These are phyloP conservation scores for Achroia grisella DNA, from an alignment of 1,140 invertebrate genomes.

Conservation along the genomic window DNA sequence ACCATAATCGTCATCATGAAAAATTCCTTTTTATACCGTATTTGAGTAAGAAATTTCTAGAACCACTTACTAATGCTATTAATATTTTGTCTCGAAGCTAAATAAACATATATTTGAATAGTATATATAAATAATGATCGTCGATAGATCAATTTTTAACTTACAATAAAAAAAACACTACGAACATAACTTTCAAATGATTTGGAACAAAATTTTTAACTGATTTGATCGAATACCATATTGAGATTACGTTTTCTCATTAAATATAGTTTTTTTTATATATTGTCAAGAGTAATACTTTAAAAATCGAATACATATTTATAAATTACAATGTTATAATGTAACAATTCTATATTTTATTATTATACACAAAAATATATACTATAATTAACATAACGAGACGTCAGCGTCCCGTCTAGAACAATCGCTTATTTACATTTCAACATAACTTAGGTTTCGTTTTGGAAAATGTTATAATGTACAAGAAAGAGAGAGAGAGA, in stretches of 20 bases:
- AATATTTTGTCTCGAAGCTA: too few species aligned
- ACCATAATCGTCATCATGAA: too few species aligned
- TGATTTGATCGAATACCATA: too few species aligned
- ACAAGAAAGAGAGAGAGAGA: conserved; percentile 4
- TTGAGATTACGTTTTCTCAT: too few species aligned
- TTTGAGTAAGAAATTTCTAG: too few species aligned
- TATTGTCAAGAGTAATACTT: conserved; percentile 15
- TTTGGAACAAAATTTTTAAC: too few species aligned
- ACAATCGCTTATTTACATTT: conserved; percentile 12
- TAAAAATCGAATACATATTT: conserved; percentile 7
- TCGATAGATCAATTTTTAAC: not conserved
- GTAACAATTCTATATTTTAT: conserved; percentile 1
- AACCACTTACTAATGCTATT: too few species aligned
- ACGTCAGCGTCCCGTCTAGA: conserved; percentile 15
- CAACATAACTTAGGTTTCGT: conserved; percentile 10
- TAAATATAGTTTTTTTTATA: not conserved
- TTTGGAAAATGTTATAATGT: conserved; percentile 2
- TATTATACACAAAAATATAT: conserved; percentile 2
- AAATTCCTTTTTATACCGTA: too few species aligned
- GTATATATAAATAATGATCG: not conserved
- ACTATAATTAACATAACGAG: conserved; percentile 9
- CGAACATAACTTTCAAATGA: too few species aligned
- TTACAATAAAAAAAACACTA: too few species aligned
- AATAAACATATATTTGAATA: not conserved
- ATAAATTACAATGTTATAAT: not conserved